These are phyloP conservation scores for Melanogrammus aeglefinus DNA, from an alignment of 2,797 vertebrate genomes.

Conservation along the genomic window DNA sequence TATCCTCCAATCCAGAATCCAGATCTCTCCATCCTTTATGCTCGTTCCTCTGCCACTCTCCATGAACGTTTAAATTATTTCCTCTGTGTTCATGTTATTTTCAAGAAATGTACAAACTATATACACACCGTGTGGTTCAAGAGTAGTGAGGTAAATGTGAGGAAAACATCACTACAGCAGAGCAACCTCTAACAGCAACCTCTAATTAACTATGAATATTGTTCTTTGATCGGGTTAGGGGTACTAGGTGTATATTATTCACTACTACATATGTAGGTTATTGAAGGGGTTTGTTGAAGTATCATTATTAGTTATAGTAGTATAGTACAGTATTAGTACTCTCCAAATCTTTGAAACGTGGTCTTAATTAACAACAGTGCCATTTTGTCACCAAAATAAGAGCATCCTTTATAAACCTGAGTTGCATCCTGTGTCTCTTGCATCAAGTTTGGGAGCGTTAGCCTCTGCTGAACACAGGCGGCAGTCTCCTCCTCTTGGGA, in stretches of 20 bases:
- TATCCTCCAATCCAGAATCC: not conserved
- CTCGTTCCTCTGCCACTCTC: not conserved
- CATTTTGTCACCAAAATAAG: too few species aligned
- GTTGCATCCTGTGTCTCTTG: too few species aligned
- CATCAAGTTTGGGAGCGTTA: too few species aligned
- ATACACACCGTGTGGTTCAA: not conserved
- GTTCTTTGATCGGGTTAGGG: not conserved
- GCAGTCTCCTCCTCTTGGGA: too few species aligned
- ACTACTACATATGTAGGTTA: not conserved
- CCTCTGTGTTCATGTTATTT: not conserved
- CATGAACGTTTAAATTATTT: not conserved
- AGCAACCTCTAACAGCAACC: not conserved
- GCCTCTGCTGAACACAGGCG: too few species aligned
- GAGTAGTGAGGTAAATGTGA: not conserved
- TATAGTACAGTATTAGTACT: too few species aligned
- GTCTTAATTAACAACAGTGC: too few species aligned
- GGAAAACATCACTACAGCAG: not conserved
- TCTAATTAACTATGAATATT: not conserved
- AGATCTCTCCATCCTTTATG: not conserved
- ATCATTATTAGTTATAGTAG: too few species aligned
- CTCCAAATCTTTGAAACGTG: too few species aligned
- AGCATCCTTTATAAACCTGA: too few species aligned
- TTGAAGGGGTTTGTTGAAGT: too few species aligned
- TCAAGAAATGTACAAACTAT: not conserved
- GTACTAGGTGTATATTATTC: not conserved